A percentile compares a stretch with the other conserved stretches of the same genome.
These are phyloP conservation scores for Conus canariensis DNA, from an alignment of 2,888 invertebrate species.

Conservation along the genomic window DNA sequence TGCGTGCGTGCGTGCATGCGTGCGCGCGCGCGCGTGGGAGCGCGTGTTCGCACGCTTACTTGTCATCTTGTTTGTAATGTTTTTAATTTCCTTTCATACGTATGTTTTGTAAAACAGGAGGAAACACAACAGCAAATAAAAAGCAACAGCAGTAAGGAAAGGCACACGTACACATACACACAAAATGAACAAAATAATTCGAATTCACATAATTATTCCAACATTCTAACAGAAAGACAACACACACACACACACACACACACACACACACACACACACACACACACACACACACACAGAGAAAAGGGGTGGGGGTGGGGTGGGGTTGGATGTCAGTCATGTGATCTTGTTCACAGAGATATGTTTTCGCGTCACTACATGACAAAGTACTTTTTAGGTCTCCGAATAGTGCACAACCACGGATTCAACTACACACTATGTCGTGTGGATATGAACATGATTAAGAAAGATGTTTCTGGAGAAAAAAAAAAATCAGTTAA, in stretches of 20 bases:
- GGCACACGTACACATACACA: slow-evolving; percentile 7
- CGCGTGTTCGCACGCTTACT: not conserved
- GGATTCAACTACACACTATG: no score
- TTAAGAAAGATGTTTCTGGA: no score
- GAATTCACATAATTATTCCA: no score
- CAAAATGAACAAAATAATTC: not conserved
- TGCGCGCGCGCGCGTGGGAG: not conserved
- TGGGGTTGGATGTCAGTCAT: no score
- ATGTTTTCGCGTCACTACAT: no score
- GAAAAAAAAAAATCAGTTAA: no score
- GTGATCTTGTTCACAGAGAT: no score
- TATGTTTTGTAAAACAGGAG: not conserved
- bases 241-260: not conserved
- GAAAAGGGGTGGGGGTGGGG: no score
- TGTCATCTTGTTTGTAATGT: not conserved
- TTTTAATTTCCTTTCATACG: not conserved
- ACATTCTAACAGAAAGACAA: not conserved
- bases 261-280: slow-evolving; percentile 10
- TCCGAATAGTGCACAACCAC: no score
- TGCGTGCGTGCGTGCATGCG: not conserved
- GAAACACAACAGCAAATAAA: no score
- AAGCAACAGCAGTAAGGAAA: not conserved
- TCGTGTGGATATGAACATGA: no score
- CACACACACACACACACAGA: not conserved
- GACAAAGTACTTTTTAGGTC: no score